Evolutionary conservation across 2,113 vertebrate genomes (phyloP).

Genomic region (Tachycineta bicolor): DNA sequence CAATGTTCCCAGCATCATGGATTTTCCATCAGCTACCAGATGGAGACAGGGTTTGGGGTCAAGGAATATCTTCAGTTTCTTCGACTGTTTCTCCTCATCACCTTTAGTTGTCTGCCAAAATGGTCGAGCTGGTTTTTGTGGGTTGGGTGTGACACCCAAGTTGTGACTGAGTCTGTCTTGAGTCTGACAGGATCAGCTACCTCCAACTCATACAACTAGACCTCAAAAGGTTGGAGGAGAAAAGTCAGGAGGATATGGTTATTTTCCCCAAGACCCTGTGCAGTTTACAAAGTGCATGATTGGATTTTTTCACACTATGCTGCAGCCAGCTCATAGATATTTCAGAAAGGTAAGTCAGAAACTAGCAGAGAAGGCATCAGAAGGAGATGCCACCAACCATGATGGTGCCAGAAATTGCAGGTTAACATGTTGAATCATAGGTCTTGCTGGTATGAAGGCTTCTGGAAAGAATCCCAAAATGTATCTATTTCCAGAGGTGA

Average conservation of each 20-base stretch:
- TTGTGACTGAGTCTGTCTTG: background rate
- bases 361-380: background rate
- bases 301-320: background rate
- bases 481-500: background rate
- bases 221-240: background rate
- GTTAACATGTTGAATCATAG: background rate
- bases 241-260: background rate
- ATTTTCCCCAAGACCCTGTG: background rate
- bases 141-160: background rate
- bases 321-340: background rate
- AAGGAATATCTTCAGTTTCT: background rate
- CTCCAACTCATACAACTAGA: background rate
- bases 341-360: background rate
- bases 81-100: background rate
- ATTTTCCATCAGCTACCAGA: background rate
- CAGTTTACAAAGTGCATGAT: background rate
- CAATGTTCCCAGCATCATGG: background rate
- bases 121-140: background rate
- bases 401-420: background rate
- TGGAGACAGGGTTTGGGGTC: background rate
- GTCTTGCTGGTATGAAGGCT: rapidly evolving
- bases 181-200: background rate
- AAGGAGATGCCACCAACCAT: background rate
- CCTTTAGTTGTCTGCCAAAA: background rate
- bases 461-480: background rate